Evolutionary conservation across 2,888 invertebrate genomes (phyloP).

Genomic region (Choreutis nemorana): DNA sequence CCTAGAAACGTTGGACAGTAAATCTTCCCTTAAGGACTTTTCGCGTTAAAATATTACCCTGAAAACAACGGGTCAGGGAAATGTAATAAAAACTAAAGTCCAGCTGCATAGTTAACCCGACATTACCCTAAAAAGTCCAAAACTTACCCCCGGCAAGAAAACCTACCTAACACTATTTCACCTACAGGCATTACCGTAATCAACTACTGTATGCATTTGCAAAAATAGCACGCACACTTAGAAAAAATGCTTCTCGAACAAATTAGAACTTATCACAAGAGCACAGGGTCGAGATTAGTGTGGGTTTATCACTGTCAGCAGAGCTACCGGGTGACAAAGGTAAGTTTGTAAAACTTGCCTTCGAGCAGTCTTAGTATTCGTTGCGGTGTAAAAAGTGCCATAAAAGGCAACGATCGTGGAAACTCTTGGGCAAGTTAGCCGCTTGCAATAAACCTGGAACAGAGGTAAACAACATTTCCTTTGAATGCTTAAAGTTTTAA

Average conservation of each 20-base stretch:
- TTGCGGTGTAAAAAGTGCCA: conserved; percentile 39
- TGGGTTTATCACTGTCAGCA: background rate
- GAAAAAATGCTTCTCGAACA: background rate
- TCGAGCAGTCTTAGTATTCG: conserved; percentile 18
- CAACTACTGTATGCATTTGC: conserved; percentile 22
- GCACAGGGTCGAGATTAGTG: background rate
- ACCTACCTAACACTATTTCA: conserved; percentile 25
- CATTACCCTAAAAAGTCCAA: no score
- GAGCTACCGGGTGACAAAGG: conserved; percentile 1
- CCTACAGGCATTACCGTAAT: conserved; percentile 37
- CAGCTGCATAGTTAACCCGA: no score
- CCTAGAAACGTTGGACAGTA: no score
- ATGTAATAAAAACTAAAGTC: background rate
- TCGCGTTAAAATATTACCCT: no score
- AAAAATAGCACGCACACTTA: conserved; percentile 6
- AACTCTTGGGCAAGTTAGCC: conserved; percentile 22
- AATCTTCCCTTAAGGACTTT: no score
- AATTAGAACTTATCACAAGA: conserved; percentile 8
- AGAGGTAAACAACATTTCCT: no score
- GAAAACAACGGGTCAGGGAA: no score
- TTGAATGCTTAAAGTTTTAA: no score
- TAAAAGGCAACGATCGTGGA: conserved; percentile 42
- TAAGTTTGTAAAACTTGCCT: conserved; percentile 14
- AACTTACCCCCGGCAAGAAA: conserved; percentile 21
- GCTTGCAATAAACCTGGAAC: conserved; percentile 19